phyloP scores from a whole-genome alignment of 2,113 vertebrate genomes.

The Rhodinocichla rosea region DNA sequence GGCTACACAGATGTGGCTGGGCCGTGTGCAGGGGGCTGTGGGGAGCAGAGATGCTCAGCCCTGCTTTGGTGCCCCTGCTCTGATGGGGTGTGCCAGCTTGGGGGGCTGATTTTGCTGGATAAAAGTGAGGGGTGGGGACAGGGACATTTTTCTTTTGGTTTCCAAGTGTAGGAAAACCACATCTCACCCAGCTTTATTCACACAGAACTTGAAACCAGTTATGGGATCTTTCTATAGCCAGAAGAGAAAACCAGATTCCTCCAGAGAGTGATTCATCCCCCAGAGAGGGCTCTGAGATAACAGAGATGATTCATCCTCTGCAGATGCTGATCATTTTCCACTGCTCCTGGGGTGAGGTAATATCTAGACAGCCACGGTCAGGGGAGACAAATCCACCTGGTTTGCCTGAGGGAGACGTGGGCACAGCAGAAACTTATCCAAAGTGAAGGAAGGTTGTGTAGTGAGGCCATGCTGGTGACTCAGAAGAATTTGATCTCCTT shows the following conservation, averaged over 20 bases:
- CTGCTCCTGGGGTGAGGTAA: background rate
- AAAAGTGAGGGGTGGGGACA: background rate
- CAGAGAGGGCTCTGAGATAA: background rate
- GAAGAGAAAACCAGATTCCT: background rate
- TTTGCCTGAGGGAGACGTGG: background rate
- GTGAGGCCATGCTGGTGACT: background rate
- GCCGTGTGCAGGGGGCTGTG: background rate
- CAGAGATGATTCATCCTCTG: background rate
- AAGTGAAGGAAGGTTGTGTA: background rate
- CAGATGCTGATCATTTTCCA: slow-evolving; percentile 12
- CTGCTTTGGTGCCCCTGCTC: background rate
- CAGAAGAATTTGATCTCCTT: background rate
- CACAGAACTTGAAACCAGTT: background rate
- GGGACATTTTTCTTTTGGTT: background rate
- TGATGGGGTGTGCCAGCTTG: background rate
- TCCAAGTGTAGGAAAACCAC: background rate
- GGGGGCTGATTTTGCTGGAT: background rate
- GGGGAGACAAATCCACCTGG: slow-evolving; percentile 22
- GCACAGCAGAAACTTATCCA: background rate
- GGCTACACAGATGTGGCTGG: background rate
- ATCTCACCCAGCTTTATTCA: background rate
- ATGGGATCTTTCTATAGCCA: background rate
- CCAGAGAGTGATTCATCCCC: background rate
- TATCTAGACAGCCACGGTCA: background rate
- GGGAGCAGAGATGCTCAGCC: background rate